Evolutionary conservation across 2,113 vertebrate genomes (phyloP).

Genomic region (Oreochromis aureus): DNA sequence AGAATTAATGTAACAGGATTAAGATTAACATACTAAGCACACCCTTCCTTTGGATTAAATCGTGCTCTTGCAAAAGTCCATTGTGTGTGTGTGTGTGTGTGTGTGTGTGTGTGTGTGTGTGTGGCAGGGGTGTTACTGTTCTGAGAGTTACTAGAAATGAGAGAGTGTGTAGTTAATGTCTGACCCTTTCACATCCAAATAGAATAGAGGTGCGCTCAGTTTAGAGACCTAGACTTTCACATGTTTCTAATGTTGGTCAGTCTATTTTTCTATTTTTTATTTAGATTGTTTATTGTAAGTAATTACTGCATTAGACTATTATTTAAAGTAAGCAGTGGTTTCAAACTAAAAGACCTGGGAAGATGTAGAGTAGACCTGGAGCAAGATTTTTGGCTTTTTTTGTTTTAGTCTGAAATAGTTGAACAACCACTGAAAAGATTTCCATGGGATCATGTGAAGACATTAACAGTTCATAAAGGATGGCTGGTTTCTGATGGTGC

Average conservation of each 20-base stretch:
- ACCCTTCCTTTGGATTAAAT: slow-evolving; percentile 16
- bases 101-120: background rate
- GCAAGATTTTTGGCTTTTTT: background rate
- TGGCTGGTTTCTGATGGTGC: background rate
- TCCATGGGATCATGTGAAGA: background rate
- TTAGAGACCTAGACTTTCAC: background rate
- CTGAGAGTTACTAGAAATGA: background rate
- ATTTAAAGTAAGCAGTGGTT: background rate
- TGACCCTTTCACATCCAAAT: background rate
- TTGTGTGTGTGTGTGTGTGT: background rate
- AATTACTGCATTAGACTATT: background rate
- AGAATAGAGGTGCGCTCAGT: background rate
- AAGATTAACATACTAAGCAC: slow-evolving; percentile 37
- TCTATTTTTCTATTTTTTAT: background rate
- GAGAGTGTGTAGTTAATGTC: background rate
- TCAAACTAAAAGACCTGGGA: background rate
- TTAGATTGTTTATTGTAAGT: background rate
- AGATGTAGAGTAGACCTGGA: background rate
- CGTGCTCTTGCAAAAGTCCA: background rate
- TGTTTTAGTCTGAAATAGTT: background rate
- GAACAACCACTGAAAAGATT: background rate
- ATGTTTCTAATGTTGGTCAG: background rate
- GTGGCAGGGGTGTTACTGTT: background rate
- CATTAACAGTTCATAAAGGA: background rate
- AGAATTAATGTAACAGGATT: slow-evolving; percentile 56